These are phyloP conservation scores for Trididemnum nubilum DNA, from an alignment of 23 tunicate genomes.

Conservation along the genomic window DNA sequence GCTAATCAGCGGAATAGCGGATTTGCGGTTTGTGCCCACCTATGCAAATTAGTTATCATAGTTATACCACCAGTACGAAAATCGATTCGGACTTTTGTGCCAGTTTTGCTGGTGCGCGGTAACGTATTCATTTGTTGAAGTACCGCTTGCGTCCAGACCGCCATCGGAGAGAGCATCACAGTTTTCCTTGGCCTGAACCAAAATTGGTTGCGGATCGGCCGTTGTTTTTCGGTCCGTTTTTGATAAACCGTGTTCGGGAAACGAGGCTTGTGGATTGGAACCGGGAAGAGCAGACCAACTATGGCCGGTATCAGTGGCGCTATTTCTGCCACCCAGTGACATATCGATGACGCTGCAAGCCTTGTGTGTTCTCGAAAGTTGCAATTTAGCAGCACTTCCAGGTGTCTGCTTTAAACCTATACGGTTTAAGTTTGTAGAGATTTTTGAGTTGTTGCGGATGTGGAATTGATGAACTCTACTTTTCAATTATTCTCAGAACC, in stretches of 20 bases:
- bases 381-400: not conserved
- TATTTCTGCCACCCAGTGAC: constrained; percentile 47
- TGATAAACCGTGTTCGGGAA: constrained; percentile 40
- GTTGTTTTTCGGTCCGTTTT: constrained; percentile 14
- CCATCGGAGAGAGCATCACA: not conserved
- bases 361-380: not conserved
- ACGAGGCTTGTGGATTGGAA: constrained; percentile 59
- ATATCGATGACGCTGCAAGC: constrained; percentile 61
- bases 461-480: constrained; percentile 60
- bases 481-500: constrained; percentile 74
- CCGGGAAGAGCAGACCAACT: constrained; percentile 86
- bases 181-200: constrained; percentile 31
- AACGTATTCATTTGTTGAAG: constrained; percentile 42
- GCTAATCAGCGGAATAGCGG: too few species aligned
- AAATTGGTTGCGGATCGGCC: constrained; percentile 55
- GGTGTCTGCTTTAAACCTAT: not conserved
- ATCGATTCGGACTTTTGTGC: constrained; percentile 89
- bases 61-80: constrained; percentile 78
- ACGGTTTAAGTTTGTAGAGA: too few species aligned
- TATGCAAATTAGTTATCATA: constrained; percentile 93
- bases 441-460: not conserved
- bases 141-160: not conserved
- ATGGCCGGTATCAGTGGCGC: constrained; percentile 70
- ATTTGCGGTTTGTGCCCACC: too few species aligned
- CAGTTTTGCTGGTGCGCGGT: constrained; percentile 86